Conservation (phyloP, 2,797 vertebrate species). For the Dermochelys coriacea region DNA sequence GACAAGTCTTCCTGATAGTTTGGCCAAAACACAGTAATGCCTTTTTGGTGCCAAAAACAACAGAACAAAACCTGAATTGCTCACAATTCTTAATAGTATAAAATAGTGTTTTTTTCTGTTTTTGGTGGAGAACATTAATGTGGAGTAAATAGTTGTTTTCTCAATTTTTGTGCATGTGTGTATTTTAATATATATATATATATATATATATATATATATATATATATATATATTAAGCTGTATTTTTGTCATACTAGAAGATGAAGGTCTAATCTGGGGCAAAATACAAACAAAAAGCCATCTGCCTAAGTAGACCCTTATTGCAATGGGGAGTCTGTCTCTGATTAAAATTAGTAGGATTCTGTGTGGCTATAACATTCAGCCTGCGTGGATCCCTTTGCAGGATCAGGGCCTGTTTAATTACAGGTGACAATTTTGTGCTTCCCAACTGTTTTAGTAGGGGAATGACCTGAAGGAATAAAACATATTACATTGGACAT, state of each 20-base stretch:
- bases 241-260: background rate
- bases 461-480: background rate
- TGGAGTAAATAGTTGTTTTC: background rate
- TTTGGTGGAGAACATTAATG: background rate
- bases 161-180: background rate
- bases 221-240: background rate
- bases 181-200: background rate
- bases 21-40: slow-evolving; percentile 11
- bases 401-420: slow-evolving; percentile 11
- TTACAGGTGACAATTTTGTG: slow-evolving; percentile 21
- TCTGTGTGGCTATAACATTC: background rate
- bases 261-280: background rate
- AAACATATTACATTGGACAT: background rate
- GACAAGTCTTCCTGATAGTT: slow-evolving; percentile 38
- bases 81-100: background rate
- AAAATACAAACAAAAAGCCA: background rate
- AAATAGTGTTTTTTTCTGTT: background rate
- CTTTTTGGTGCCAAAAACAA: background rate
- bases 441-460: background rate
- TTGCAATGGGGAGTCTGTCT: background rate
- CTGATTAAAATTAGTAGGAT: background rate
- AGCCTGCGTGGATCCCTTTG: background rate
- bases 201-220: slow-evolving; percentile 26
- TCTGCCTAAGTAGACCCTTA: background rate
- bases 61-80: background rate